Percentiles rank a stretch among this genome's conserved stretches.
phyloP scores from a whole-genome alignment of 1,140 invertebrate species.

The Choristoneura fumiferana region DNA sequence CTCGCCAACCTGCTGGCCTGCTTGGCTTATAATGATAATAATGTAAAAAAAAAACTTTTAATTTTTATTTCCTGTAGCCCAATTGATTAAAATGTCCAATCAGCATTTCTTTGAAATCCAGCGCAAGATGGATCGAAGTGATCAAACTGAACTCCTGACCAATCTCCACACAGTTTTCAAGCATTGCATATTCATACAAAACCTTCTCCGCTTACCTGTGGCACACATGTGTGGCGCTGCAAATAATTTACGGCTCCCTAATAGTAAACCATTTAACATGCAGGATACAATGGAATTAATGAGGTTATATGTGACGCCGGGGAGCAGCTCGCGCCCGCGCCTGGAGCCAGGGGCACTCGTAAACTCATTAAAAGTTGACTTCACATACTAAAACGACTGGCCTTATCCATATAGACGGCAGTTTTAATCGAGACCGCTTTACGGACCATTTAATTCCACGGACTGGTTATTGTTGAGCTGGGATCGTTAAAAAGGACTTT shows the following conservation, averaged over 20 bases:
- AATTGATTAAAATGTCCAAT: too few relatives aligned
- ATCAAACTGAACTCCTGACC: too few relatives aligned
- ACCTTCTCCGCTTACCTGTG: too few relatives aligned
- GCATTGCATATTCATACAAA: too few relatives aligned
- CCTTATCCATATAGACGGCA: slow-evolving; percentile 54
- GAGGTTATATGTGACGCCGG: slow-evolving; percentile 19
- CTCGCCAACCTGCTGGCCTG: too few relatives aligned
- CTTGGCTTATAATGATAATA: too few relatives aligned
- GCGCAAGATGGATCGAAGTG: too few relatives aligned
- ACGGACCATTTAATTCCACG: slow-evolving; percentile 59
- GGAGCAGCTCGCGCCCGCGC: slow-evolving; percentile 5
- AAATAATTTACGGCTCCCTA: slow-evolving; percentile 5
- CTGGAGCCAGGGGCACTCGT: slow-evolving; percentile 37
- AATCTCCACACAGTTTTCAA: too few relatives aligned
- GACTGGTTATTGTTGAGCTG: slow-evolving; percentile 56
- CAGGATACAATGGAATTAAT: slow-evolving; percentile 22
- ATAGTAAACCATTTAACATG: slow-evolving; percentile 15
- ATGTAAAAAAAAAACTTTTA: too few relatives aligned
- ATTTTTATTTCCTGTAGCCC: too few relatives aligned
- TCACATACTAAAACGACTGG: slow-evolving; percentile 50
- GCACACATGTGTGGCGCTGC: neutral
- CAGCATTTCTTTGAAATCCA: too few relatives aligned
- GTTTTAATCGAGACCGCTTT: slow-evolving; percentile 63
- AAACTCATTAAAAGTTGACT: slow-evolving; percentile 68
- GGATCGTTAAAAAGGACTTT: slow-evolving; percentile 56